Evolutionary conservation across 2,113 vertebrate genomes (phyloP), one percentile per base, ranked within the genome.

Genomic region (Climacteris rufus): DNA sequence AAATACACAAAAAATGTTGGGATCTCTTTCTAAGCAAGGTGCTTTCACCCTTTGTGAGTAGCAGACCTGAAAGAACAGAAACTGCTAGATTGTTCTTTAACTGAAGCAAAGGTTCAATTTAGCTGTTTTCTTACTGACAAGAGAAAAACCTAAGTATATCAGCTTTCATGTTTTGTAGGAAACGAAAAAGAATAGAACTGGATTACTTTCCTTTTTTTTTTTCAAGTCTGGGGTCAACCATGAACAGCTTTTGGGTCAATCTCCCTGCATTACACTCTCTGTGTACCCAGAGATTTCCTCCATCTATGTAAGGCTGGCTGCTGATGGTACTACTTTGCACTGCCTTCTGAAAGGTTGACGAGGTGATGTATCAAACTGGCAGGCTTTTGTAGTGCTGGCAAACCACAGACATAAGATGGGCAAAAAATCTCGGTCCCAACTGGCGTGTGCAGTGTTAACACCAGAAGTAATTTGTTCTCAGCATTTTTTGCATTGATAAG

Each of bases 151-250:
- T 83, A 93, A 94, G 85, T 57, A 92, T 96, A 96, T 83, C 90
- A 96, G 80, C 80, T 95, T 97, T 95, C 56, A 42, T 96, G 77
- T 97, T 97, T 82, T 94, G 42, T 86, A 90, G 91, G 90, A 98
- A 97, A 96, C 95, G 60, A 97, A 97, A 98, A 97, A 89, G 59
- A 96, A 96, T 77, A 95, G 78, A 97, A 92, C 17, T 74, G 87
- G 82, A 95, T 96, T 97, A 83, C 89, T 96, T 97, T 82, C 39
- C 74, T 92, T 74, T 72, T 96, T 84, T 83, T 96, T 97, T 85
- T 96, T 80, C 7, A 31, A 72, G 50, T 85, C n/a, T 84, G 66
- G 83, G 92, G 93, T 98, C 97, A 97, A 56, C 95, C 75, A 83
- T 1, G 5, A 97, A 79, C 63, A 96, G 80, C 87, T 96, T 91